Conservation (phyloP, 2,797 vertebrate species). For the Denticeps clupeoides region DNA sequence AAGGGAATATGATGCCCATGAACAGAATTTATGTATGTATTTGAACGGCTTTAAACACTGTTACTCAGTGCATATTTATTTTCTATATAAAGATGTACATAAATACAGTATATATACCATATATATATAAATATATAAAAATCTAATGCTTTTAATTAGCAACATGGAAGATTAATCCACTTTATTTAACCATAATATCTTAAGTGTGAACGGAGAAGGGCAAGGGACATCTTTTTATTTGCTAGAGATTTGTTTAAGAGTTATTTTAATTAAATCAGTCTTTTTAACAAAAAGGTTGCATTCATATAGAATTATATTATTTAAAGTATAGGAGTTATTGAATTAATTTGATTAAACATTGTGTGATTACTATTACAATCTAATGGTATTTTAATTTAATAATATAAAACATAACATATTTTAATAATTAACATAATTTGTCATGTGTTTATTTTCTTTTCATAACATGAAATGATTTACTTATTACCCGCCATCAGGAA, state of each 20-base stretch:
- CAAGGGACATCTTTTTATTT: too few species aligned
- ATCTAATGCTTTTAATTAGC: constrained; percentile 47
- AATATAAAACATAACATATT: too few species aligned
- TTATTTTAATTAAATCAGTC: constrained; percentile 31
- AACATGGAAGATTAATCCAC: constrained; percentile 35
- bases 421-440: too few species aligned
- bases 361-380: constrained; percentile 8
- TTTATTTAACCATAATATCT: constrained; percentile 17
- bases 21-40: constrained; percentile 2
- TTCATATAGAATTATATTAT: too few species aligned
- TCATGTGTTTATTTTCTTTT: constrained; percentile 11
- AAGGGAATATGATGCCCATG: constrained; percentile 9
- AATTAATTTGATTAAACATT: constrained; percentile 7
- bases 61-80: constrained; percentile 79
- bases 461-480: too few species aligned
- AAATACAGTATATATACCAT: too few species aligned
- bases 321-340: too few species aligned
- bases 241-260: constrained; percentile 36
- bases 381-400: too few species aligned
- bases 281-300: too few species aligned
- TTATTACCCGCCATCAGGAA: too few species aligned
- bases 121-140: constrained; percentile 44
- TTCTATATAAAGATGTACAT: constrained; percentile 68
- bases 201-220: too few species aligned
- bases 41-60: constrained; percentile 30